These are phyloP conservation scores for Cordylochernes scorpioides DNA, from an alignment of 2,888 invertebrate genomes.

Conservation along the genomic window DNA sequence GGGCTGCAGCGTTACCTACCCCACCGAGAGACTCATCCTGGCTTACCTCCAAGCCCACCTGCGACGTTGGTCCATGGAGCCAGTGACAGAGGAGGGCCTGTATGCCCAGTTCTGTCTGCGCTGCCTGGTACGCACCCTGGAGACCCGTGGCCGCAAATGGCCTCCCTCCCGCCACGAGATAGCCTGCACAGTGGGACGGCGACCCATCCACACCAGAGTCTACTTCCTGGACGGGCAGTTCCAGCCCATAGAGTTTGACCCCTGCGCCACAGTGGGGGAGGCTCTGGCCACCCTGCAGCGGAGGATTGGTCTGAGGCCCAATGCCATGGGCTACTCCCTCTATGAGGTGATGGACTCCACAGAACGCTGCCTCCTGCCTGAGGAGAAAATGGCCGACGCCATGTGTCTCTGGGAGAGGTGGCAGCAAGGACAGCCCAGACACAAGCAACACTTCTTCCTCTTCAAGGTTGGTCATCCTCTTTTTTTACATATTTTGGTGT, in stretches of 20 bases:
- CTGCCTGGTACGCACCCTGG: constrained; percentile 36
- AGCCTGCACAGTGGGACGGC: constrained; percentile 53
- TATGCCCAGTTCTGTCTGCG: constrained; percentile 74
- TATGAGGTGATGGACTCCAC: constrained; percentile 53
- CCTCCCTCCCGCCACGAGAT: constrained; percentile 78
- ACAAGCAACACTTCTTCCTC: constrained; percentile 20
- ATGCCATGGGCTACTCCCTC: constrained; percentile 63
- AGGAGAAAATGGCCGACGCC: constrained; percentile 74
- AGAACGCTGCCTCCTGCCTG: constrained; percentile 48
- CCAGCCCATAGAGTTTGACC: constrained; percentile 78
- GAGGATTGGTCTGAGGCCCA: constrained; percentile 57
- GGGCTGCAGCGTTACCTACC: constrained; percentile 52
- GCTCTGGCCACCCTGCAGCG: constrained; percentile 59
- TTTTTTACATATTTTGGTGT: too few species aligned
- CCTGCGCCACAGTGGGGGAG: constrained; percentile 60
- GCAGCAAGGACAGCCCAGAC: constrained; percentile 14
- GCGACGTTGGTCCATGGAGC: constrained; percentile 59
- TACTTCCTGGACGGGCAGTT: constrained; percentile 81
- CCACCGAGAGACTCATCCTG: constrained; percentile 54
- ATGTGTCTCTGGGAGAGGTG: constrained; percentile 76
- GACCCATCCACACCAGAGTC: constrained; percentile 68
- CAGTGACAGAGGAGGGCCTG: constrained; percentile 71
- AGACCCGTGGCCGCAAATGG: constrained; percentile 46
- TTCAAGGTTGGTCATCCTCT: constrained; percentile 35
- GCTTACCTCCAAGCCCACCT: constrained; percentile 67